Evolutionary conservation across 92 coral and sea anemone genomes (phyloP), one percentile per base, ranked within the genome.

Genomic region (Isaurus tuberculatus): DNA sequence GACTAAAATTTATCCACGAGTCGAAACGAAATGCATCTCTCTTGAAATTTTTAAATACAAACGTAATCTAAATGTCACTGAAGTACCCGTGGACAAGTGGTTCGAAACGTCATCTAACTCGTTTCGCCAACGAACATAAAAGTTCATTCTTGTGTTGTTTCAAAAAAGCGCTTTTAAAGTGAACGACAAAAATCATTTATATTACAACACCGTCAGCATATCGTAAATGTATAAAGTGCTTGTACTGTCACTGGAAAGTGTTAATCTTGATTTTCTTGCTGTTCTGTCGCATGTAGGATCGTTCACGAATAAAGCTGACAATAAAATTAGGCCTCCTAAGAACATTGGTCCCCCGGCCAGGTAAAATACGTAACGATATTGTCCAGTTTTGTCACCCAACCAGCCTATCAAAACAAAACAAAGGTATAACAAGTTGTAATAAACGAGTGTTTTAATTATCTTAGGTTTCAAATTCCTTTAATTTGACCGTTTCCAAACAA

Each of bases 301-400:
- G 55, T 94, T 89, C 36, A 92, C 79, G 78, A 90, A 92, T 57
- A 91, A 88, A 0, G 86, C 69, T 44, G 93, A 80, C 0, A 91
- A 65, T 53, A 97, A 91, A 37, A 97, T 61, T 3, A 89, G 46
- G 27, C 95, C 92, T 60, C 99, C 99, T 15, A 87, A 34, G 19
- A 97, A 51, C 89, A 95, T 97, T 5, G 99, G 99, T 1, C 90
- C 97, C 16, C 99, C 99, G 9, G 98, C 93, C 40, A 97, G 78
- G 58, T 72, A 89, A 83, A 97, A 97, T 14, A 94, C 86, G 65
- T 88, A 83, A 13, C 92, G 91, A 67, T 94, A 97, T 37, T 92
- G 73, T 17, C 95, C 95, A 2, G 97, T 95, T 23, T 46, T 72
- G 1, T 90, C 95, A 51, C 90, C 94, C 2, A 97, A 68, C 99